Evolutionary conservation across 2,113 vertebrate species (phyloP).

Genomic region (Sorex araneus): DNA sequence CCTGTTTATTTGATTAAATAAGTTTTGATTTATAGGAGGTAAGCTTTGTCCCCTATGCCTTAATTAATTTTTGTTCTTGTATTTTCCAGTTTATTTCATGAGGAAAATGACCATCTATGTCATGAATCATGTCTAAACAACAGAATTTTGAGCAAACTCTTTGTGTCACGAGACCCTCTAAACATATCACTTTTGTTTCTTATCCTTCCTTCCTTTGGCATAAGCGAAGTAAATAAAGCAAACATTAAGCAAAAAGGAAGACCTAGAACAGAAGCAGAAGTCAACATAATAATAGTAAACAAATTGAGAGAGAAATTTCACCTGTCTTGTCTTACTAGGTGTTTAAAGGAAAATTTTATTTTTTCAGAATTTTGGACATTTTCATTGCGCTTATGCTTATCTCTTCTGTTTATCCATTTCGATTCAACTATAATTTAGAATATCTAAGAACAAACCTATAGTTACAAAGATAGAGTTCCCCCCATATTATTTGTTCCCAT

Average conservation of each 20-base stretch:
- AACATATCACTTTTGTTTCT: not conserved
- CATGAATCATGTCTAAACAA: too few relatives aligned
- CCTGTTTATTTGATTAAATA: too few relatives aligned
- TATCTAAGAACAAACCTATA: not conserved
- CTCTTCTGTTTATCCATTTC: not conserved
- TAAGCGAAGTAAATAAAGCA: not conserved
- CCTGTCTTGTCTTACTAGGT: not conserved
- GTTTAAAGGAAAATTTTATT: not conserved
- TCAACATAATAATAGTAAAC: not conserved
- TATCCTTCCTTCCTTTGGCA: not conserved
- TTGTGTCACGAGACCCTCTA: fast-evolving
- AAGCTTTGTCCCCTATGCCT: too few relatives aligned
- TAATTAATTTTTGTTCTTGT: too few relatives aligned
- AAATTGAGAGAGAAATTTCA: not conserved
- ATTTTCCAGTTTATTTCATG: too few relatives aligned
- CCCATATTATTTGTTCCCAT: not conserved
- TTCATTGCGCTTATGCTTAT: not conserved
- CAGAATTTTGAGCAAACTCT: too few relatives aligned
- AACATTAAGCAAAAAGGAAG: not conserved
- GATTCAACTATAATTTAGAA: not conserved
- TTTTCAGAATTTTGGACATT: not conserved
- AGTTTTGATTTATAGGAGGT: too few relatives aligned
- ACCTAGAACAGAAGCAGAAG: not conserved
- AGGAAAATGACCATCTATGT: too few relatives aligned
- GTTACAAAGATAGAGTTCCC: not conserved